These are phyloP conservation scores for Stigmatopora argus DNA, from an alignment of 2,113 vertebrate genomes.

Conservation along the genomic window DNA sequence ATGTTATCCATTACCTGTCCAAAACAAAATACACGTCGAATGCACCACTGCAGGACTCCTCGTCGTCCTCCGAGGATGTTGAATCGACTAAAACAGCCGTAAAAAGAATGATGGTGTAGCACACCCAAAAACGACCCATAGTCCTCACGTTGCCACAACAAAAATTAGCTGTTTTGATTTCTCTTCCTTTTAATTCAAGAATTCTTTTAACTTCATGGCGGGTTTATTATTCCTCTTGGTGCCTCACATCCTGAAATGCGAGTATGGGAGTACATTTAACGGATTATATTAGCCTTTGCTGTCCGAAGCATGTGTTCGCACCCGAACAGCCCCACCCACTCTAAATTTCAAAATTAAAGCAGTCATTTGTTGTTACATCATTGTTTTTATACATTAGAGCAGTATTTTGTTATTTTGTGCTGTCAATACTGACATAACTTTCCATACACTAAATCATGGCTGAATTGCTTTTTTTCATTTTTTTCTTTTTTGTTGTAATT, in stretches of 20 bases:
- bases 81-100: constrained; percentile 15
- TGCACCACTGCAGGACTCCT: constrained; percentile 78
- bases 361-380: not conserved
- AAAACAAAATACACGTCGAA: constrained; percentile 86
- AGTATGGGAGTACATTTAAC: not conserved
- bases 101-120: constrained; percentile 25
- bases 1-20: constrained; percentile 61
- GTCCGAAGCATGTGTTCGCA: not conserved
- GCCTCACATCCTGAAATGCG: not conserved
- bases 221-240: not conserved
- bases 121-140: constrained; percentile 49
- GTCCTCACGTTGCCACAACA: constrained; percentile 28
- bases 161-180: not conserved
- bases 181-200: not conserved
- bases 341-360: constrained; percentile 2
- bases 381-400: not conserved
- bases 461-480: no score
- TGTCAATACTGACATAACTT: no score
- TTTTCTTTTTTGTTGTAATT: no score
- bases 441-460: no score
- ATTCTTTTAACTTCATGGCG: not conserved
- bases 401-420: no score
- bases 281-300: not conserved
- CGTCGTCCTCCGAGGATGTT: constrained; percentile 51
- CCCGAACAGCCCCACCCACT: not conserved